phyloP scores from a whole-genome alignment of 92 coral and sea anemone species.

The Phenganax subtilis region DNA sequence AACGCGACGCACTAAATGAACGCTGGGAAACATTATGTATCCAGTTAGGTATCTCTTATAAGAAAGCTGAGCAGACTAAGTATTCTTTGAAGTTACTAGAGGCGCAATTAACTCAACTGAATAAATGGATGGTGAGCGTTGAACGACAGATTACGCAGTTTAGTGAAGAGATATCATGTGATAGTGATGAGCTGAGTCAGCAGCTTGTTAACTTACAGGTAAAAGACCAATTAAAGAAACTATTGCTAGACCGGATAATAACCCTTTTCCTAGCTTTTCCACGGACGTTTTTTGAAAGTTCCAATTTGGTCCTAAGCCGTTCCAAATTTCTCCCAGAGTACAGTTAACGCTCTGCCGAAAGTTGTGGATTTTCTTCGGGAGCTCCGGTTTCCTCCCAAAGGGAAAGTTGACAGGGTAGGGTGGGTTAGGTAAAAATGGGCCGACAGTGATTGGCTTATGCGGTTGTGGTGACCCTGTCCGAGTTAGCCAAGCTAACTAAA shows the following conservation, averaged over 20 bases:
- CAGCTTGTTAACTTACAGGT: constrained; percentile 72
- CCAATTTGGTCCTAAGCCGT: not conserved
- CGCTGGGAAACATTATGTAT: constrained; percentile 97
- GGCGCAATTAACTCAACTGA: constrained; percentile 79
- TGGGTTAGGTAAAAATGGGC: too few relatives aligned
- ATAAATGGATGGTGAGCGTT: constrained; percentile 85
- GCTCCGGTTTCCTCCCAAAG: too few relatives aligned
- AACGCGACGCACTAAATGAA: constrained; percentile 76
- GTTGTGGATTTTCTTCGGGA: too few relatives aligned
- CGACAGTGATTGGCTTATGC: too few relatives aligned
- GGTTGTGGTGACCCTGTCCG: too few relatives aligned
- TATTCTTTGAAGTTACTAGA: constrained; percentile 83
- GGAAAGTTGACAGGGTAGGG: too few relatives aligned
- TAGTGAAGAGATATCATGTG: constrained; percentile 60
- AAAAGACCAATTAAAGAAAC: not conserved
- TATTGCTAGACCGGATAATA: too few relatives aligned
- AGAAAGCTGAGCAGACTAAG: constrained; percentile 95
- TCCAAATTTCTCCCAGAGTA: too few relatives aligned
- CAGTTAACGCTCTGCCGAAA: too few relatives aligned
- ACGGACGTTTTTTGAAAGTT: too few relatives aligned
- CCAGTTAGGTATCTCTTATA: constrained; percentile 93
- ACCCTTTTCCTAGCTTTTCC: not conserved
- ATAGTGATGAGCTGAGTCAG: constrained; percentile 63
- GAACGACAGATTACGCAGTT: constrained; percentile 63
- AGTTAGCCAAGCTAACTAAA: too few relatives aligned